Evolutionary conservation across 2,888 invertebrate genomes (phyloP).

Genomic region (Parnassius apollo): DNA sequence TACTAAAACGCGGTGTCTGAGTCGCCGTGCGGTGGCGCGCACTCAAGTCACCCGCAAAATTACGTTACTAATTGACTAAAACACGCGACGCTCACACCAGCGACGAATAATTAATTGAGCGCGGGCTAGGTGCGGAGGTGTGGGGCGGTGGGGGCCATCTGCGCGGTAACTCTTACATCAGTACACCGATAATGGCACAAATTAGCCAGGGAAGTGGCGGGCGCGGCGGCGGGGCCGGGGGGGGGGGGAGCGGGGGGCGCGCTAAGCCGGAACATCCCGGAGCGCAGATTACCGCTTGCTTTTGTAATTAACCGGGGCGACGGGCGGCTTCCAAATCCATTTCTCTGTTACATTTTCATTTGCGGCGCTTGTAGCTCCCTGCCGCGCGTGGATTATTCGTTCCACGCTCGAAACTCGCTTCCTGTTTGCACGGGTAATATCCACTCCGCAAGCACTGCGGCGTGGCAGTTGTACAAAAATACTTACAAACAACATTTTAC

Average conservation of each 20-base stretch:
- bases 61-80: conserved; percentile 82
- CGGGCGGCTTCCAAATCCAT: conserved; percentile 81
- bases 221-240: conserved; percentile 47
- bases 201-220: conserved; percentile 78
- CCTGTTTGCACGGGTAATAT: conserved; percentile 30
- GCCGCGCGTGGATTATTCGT: conserved; percentile 63
- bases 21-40: conserved; percentile 62
- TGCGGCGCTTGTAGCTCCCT: conserved; percentile 69
- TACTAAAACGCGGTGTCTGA: conserved; percentile 55
- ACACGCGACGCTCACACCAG: conserved; percentile 81
- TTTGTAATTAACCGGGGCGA: conserved; percentile 82
- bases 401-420: conserved; percentile 55
- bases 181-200: conserved; percentile 82
- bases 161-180: conserved; percentile 81
- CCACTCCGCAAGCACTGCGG: conserved; percentile 19
- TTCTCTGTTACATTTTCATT: conserved; percentile 82
- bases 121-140: conserved; percentile 58
- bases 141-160: conserved; percentile 59
- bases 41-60: conserved; percentile 81
- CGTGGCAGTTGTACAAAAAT: conserved; percentile 2
- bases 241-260: conserved; percentile 56
- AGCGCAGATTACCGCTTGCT: conserved; percentile 82
- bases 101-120: conserved; percentile 80
- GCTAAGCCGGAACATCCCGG: conserved; percentile 81
- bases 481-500: not conserved